A percentile compares a stretch with the other conserved stretches of the same genome.
These are phyloP conservation scores for Heliconius eleuchia DNA, from an alignment of 1,140 invertebrate genomes.

Conservation along the genomic window DNA sequence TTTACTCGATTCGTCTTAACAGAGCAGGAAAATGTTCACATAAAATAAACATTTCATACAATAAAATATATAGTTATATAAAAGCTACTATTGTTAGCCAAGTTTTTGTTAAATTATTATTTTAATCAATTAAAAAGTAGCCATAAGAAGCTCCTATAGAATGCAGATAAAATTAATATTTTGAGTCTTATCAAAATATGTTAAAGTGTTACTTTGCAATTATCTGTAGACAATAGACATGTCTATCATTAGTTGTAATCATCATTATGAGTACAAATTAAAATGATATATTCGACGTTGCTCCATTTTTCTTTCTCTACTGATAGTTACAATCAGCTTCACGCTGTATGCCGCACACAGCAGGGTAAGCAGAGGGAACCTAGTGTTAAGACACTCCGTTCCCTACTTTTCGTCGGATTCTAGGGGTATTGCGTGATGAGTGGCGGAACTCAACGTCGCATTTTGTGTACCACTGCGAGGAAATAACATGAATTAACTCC, in stretches of 20 bases:
- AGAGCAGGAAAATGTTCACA: too few species aligned
- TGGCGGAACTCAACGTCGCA: too few species aligned
- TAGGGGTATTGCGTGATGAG: too few species aligned
- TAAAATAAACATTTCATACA: background rate
- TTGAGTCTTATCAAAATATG: background rate
- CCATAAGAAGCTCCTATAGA: background rate
- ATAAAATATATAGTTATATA: background rate
- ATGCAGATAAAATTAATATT: background rate
- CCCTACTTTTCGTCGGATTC: too few species aligned
- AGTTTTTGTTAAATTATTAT: background rate
- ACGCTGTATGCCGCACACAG: too few species aligned
- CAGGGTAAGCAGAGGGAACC: too few species aligned
- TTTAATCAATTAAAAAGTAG: background rate
- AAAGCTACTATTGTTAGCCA: background rate
- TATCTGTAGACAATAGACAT: background rate
- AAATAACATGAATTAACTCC: too few species aligned
- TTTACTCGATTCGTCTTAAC: too few species aligned
- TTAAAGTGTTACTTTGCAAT: background rate
- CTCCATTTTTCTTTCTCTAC: background rate
- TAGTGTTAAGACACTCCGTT: too few species aligned
- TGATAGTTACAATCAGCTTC: too few species aligned
- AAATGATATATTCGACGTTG: background rate
- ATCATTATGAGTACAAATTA: background rate
- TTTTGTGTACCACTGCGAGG: too few species aligned
- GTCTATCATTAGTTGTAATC: background rate